Conservation (phyloP, 2,797 vertebrate genomes). For the Spinus pinus region DNA sequence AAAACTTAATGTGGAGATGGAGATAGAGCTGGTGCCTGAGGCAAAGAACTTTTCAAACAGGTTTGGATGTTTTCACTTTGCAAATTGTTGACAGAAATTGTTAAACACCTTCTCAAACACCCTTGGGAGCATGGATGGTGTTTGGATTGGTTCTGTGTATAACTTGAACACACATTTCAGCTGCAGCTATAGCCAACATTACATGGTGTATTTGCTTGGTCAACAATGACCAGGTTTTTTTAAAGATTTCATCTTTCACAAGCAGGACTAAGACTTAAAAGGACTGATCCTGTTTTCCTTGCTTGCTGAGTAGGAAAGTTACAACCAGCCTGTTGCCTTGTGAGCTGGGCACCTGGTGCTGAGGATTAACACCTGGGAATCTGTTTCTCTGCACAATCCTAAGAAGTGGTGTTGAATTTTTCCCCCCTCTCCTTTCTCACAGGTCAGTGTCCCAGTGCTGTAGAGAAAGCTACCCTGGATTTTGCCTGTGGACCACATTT, state of each 20-base stretch:
- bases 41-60: background rate
- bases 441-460: background rate
- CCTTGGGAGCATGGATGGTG: background rate
- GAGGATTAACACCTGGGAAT: background rate
- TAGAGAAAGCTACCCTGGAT: background rate
- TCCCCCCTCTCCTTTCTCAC: rapidly evolving
- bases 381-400: background rate
- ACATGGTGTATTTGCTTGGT: background rate
- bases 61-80: background rate
- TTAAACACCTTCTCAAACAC: background rate
- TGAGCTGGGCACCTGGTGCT: background rate
- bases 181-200: background rate
- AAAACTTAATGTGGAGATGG: background rate
- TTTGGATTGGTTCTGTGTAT: background rate
- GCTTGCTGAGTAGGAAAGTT: background rate
- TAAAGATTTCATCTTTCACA: background rate
- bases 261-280: background rate
- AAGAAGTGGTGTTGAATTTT: background rate
- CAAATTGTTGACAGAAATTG: background rate
- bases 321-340: background rate
- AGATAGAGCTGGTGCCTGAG: background rate
- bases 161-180: background rate
- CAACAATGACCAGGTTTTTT: background rate
- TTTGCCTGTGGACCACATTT: background rate
- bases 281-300: background rate